Conservation (phyloP, 2,888 invertebrate genomes). For the Galerucella calmariensis region DNA sequence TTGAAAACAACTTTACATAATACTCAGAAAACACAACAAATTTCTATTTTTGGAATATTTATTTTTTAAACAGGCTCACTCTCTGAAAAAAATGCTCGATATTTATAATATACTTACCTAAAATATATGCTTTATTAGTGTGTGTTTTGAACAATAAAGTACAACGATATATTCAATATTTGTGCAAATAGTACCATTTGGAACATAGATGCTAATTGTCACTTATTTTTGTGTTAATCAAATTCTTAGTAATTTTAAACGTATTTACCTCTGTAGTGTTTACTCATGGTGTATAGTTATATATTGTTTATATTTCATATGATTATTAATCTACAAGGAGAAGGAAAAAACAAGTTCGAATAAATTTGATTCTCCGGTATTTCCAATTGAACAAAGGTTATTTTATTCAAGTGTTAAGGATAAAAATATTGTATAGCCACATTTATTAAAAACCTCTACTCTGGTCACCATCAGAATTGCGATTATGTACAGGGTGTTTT, state of each 20-base stretch:
- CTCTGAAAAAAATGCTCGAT: slow-evolving; percentile 28
- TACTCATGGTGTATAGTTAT: slow-evolving; percentile 17
- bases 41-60: slow-evolving; percentile 29
- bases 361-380: not conserved
- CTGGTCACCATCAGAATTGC: too few species aligned
- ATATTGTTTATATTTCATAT: slow-evolving; percentile 28
- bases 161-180: slow-evolving; percentile 60
- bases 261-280: slow-evolving; percentile 11
- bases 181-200: slow-evolving; percentile 55
- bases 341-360: not conserved
- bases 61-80: slow-evolving; percentile 44
- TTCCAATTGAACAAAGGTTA: not conserved
- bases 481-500: too few species aligned
- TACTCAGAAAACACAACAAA: slow-evolving; percentile 12
- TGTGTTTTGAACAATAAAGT: slow-evolving; percentile 53
- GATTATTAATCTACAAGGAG: slow-evolving; percentile 13
- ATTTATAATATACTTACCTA: slow-evolving; percentile 33
- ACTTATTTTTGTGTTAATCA: slow-evolving; percentile 37
- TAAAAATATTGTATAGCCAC: not conserved
- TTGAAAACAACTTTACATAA: not conserved
- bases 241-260: slow-evolving; percentile 6
- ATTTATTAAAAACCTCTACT: too few species aligned
- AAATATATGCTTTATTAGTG: slow-evolving; percentile 52
- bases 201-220: slow-evolving; percentile 52
- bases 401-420: too few species aligned